A percentile compares a stretch with the other conserved stretches of the same genome.
Conservation (phyloP, 2,797 vertebrate genomes). For the Ptychobarbus kaznakovi region DNA sequence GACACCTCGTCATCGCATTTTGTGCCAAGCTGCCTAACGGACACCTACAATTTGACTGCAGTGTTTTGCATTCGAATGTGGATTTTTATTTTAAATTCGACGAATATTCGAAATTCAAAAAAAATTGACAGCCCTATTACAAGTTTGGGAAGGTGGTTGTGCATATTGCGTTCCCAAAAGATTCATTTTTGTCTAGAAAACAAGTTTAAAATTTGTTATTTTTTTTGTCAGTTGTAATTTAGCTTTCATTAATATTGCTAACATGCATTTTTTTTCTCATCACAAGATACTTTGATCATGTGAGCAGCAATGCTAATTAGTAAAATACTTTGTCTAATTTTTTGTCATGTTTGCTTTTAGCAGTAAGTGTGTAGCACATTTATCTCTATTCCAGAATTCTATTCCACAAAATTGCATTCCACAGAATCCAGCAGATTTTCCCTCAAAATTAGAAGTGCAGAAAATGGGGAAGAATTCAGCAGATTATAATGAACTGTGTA, state of each 20-base stretch:
- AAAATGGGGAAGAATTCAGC: neutral
- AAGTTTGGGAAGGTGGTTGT: neutral
- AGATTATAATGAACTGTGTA: neutral
- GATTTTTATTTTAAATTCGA: too few species aligned
- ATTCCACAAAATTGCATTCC: neutral
- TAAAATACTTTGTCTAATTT: neutral
- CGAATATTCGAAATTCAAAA: too few species aligned
- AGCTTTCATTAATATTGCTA: neutral
- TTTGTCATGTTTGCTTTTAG: neutral
- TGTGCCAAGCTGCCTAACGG: too few species aligned
- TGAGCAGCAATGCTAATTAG: neutral
- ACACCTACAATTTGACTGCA: too few species aligned
- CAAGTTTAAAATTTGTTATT: neutral
- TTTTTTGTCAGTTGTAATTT: neutral
- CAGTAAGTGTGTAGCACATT: neutral
- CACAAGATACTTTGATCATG: neutral
- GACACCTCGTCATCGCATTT: too few species aligned
- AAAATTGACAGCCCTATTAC: neutral
- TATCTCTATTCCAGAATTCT: neutral
- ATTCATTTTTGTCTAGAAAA: neutral
- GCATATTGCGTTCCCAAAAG: neutral
- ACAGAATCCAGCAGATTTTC: neutral
- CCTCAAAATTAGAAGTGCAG: neutral
- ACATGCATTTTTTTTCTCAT: neutral
- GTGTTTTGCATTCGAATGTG: too few species aligned